phyloP scores from a whole-genome alignment of 2,113 vertebrate genomes.

The Chionodraco myersi region DNA sequence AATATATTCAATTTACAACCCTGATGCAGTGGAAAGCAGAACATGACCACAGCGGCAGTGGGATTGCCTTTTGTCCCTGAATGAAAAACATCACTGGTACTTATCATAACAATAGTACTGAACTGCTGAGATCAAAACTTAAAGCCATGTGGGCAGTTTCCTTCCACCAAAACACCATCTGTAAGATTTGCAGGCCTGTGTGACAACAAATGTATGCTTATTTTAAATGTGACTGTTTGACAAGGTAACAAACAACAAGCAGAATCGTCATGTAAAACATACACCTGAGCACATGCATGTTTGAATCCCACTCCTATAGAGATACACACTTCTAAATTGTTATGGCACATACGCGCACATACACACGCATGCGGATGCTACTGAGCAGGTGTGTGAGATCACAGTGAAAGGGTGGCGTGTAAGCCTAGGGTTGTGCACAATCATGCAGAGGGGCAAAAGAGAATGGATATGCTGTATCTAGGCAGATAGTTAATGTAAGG shows the following conservation, averaged over 20 bases:
- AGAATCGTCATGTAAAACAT: slow-evolving; percentile 38
- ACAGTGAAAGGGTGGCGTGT: slow-evolving; percentile 68
- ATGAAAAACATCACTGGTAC: slow-evolving; percentile 32
- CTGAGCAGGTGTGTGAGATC: slow-evolving; percentile 72
- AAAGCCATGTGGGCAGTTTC: slow-evolving; percentile 58
- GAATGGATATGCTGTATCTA: slow-evolving; percentile 18
- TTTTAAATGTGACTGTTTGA: slow-evolving; percentile 23
- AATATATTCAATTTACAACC: slow-evolving; percentile 49
- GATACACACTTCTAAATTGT: slow-evolving; percentile 11
- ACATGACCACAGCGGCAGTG: slow-evolving; percentile 46
- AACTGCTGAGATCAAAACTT: slow-evolving; percentile 36
- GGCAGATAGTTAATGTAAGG: slow-evolving; percentile 70
- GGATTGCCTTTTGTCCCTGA: slow-evolving; percentile 21
- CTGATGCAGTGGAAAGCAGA: slow-evolving; percentile 56
- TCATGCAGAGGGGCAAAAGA: slow-evolving; percentile 65
- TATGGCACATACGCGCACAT: slow-evolving; percentile 29
- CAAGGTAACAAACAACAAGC: slow-evolving; percentile 28
- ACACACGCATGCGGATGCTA: slow-evolving; percentile 50
- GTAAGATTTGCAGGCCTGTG: slow-evolving; percentile 43
- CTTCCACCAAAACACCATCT: slow-evolving; percentile 61
- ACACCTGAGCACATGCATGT: slow-evolving; percentile 72
- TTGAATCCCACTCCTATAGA: slow-evolving; percentile 44
- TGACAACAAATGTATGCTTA: slow-evolving; percentile 44
- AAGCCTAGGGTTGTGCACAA: slow-evolving; percentile 38
- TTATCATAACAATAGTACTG: slow-evolving; percentile 12